A percentile compares a stretch with the other conserved stretches of the same genome.
These are phyloP conservation scores for Acrocera orbiculus DNA, from an alignment of 2,888 invertebrate genomes.

Conservation along the genomic window DNA sequence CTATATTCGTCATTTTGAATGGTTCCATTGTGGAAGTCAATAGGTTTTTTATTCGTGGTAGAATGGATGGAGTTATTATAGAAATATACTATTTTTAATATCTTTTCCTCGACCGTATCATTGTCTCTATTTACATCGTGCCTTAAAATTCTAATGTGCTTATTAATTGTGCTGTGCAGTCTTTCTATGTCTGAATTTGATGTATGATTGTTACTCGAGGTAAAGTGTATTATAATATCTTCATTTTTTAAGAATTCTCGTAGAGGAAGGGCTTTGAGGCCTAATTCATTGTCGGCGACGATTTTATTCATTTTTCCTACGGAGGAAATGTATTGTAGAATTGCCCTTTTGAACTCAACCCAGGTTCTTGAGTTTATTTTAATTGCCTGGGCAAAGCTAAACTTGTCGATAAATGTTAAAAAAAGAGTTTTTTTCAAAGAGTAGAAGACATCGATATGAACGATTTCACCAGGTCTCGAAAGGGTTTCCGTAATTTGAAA, in stretches of 20 bases:
- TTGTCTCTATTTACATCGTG: background rate
- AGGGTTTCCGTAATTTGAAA: constrained; percentile 4
- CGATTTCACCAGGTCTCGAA: background rate
- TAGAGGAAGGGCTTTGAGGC: background rate
- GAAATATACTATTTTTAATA: background rate
- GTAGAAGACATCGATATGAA: constrained; percentile 9
- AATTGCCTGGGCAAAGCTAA: background rate
- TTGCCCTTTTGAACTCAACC: background rate
- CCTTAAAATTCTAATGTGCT: background rate
- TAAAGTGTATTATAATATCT: background rate
- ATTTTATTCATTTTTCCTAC: background rate
- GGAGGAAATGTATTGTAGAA: background rate
- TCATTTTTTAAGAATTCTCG: background rate
- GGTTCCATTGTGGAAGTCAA: background rate
- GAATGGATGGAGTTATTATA: background rate
- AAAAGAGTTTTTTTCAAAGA: background rate
- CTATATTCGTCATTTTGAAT: background rate
- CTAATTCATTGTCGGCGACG: constrained; percentile 1
- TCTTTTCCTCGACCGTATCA: background rate
- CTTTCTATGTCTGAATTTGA: background rate
- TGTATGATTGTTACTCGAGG: background rate
- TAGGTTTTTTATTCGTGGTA: background rate
- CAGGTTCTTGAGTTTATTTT: background rate
- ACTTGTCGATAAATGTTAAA: constrained; percentile 2
- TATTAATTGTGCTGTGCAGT: background rate